Base-by-base conservation (phyloP, 2,797 vertebrate species). In the Phataginus tricuspis region DNA sequence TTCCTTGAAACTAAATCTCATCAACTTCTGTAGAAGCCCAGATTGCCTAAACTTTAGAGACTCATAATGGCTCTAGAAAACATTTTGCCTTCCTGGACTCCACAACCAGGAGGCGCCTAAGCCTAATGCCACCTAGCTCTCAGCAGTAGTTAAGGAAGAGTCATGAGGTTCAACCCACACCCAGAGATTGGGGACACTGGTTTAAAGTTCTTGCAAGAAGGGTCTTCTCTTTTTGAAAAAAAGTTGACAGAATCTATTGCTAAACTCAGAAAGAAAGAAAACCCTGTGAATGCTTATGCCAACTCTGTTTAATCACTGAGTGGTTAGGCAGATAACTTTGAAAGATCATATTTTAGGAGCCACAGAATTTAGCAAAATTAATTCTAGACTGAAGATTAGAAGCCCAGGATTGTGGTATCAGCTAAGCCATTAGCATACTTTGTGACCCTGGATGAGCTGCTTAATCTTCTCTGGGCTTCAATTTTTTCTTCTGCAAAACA, bases 221-320 rank as follows among this genome's bases (percentile, higher is more conserved):
- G 19, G 94, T 74, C 37, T 78, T 55, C 25, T 78, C 37, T 42
- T 75, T 61, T 64, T 87, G 51, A 39, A 79, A 79, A 95, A 61
- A 0, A 59, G 64, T 15, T 91, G 59, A 92, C 53, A 71, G 61
- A 92, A 87, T 45, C 69, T 68, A 94, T 9, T 74, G 51, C 45
- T 74, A 86, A 96, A 91, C 55, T 86, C 34, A 95, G 53, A 96
- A 91, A 42, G 51, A 91, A 72, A 89, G 25, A 89, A 68, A 82
- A 64, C 3, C 29, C 72, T 59, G 12, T 57, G 53, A 75, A 66
- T 71, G 45, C 51, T 85, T 68, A 68, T 49, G 51, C 92, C 57
- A 90, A 88, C 57, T 63, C n/a, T 80, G 15, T 75, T 68, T 34
- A 49, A 80, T 55, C 68, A 14, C 59, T 39, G 27, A 94, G 61